phyloP scores from a whole-genome alignment of 2,797 vertebrate species.

The Lepilemur septentrionalis region DNA sequence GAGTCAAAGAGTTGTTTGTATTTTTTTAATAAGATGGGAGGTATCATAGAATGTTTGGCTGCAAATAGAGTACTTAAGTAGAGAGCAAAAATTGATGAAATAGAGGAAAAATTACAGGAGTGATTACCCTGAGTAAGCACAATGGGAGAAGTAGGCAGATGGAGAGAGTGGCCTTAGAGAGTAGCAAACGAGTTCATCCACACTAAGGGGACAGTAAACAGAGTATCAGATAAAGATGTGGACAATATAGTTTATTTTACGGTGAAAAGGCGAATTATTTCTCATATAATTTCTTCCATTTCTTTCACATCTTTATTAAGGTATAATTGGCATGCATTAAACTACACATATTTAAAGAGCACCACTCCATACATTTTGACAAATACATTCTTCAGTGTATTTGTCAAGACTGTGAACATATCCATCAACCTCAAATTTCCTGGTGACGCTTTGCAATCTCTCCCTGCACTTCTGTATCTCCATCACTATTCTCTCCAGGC shows the following conservation, averaged over 20 bases:
- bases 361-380: background rate
- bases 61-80: background rate
- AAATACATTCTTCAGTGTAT: background rate
- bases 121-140: background rate
- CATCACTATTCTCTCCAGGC: background rate
- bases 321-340: background rate
- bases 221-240: background rate
- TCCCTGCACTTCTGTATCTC: background rate
- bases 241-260: background rate
- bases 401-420: background rate
- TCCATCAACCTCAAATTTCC: background rate
- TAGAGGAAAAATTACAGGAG: background rate
- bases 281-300: background rate
- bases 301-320: background rate
- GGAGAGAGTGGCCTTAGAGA: background rate
- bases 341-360: background rate
- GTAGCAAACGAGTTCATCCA: background rate
- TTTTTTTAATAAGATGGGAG: background rate
- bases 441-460: background rate
- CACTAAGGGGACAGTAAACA: too few relatives aligned
- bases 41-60: background rate
- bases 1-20: background rate
- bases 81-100: background rate
- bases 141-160: background rate
- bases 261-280: background rate